phyloP scores from a whole-genome alignment of 2,113 vertebrate genomes.

The Pungitius pungitius region DNA sequence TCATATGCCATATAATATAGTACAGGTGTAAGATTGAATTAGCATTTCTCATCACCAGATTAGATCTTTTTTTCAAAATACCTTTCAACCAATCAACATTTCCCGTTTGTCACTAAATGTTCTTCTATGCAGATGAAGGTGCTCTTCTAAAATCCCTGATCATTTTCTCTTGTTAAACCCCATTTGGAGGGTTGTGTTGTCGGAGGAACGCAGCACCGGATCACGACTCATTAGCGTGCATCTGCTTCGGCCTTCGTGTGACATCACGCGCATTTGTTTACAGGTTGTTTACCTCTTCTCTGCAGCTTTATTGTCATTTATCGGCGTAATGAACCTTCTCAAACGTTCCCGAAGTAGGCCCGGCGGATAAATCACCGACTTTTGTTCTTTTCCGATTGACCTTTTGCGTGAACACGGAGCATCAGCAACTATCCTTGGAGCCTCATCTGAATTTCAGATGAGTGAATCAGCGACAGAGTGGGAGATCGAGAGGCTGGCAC shows the following conservation, averaged over 20 bases:
- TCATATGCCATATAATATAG: background rate
- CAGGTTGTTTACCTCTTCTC: background rate
- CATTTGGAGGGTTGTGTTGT: background rate
- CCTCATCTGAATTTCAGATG: conserved; percentile 72
- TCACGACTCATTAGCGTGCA: conserved; percentile 41
- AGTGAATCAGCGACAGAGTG: conserved; percentile 72
- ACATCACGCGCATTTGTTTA: background rate
- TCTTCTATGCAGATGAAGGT: background rate
- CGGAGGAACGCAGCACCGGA: conserved; percentile 19
- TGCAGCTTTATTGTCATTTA: background rate
- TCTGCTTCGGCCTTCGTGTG: conserved; percentile 16
- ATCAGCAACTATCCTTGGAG: conserved; percentile 40
- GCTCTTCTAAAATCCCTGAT: background rate
- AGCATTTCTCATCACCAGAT: background rate
- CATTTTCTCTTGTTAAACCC: background rate
- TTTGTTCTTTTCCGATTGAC: conserved; percentile 42
- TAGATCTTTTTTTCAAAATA: background rate
- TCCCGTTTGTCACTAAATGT: too few species aligned
- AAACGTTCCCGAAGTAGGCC: background rate
- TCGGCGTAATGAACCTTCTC: conserved; percentile 8
- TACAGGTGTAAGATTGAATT: background rate
- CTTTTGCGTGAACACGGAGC: conserved; percentile 25
- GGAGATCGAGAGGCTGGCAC: conserved; percentile 48
- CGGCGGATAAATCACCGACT: conserved; percentile 11
- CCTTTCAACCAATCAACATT: background rate